Evolutionary conservation across 1,140 invertebrate genomes (phyloP), one percentile per base, ranked within the genome.

Genomic region (Gyrodactylus salaris): DNA sequence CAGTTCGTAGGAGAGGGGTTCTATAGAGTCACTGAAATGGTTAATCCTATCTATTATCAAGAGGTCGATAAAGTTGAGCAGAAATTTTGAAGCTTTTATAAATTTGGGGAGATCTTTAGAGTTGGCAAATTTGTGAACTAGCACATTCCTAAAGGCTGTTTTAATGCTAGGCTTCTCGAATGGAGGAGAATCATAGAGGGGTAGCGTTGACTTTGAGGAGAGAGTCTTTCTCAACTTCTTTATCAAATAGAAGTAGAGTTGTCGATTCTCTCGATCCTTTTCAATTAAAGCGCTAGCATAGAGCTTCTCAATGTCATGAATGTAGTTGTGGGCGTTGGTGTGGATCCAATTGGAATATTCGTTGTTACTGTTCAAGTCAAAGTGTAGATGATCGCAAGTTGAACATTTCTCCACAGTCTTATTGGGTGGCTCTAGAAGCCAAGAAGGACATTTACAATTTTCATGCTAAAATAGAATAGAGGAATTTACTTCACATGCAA

Each of bases 241-340:
- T 68, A 72, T 19, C 19, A 72, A 7, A 24, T 72, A 68, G 27
- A 72, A 72, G 71, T 72, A 72, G 24, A 72, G 19, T 21, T 72
- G 71, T 72, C 71, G 27, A 68, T 26, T 26, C 16, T 72, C 71
- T 25, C 16, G 7, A n/a, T 72, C 71, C 19, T 19, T 34, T 68
- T 72, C 71, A 24, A 7, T 2, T 1, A 16, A n/a, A 7, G 34
- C 34, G 7, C 27, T 27, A 7, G 2, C 16, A 21, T 68, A 72
- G 20, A 72, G 25, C 20, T 25, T 20, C 23, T 72, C 71, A 68
- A 72, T 26, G 24, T 72, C 71, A 24, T 69, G 20, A 69, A 69
- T 54, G 34, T 54, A 54, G n/a, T 54, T n/a, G n/a, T 7, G 34
- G 7, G 7, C 34, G n/a, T 16, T 16, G 34, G 34, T 16, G 7